These are phyloP conservation scores for Oryzias celebensis DNA, from an alignment of 2,113 vertebrate genomes.

Conservation along the genomic window DNA sequence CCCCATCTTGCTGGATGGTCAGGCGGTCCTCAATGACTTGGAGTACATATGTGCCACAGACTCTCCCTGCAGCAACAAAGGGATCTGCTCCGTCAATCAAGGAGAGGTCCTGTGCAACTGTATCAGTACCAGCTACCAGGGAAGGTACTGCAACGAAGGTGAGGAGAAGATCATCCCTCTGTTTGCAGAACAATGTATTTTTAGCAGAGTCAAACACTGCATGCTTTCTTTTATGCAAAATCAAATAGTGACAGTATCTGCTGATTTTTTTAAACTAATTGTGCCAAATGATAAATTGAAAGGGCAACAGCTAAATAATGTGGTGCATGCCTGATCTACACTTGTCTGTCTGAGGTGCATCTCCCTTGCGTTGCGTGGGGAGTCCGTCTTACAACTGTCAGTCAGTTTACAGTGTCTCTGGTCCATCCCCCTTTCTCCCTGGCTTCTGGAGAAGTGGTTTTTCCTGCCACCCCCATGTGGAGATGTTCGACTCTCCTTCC, in stretches of 20 bases:
- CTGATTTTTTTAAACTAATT: not conserved
- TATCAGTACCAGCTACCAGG: constrained; percentile 85
- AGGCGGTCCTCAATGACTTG: constrained; percentile 85
- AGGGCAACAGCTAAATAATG: too few relatives aligned
- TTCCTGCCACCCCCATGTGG: too few relatives aligned
- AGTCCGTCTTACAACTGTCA: too few relatives aligned
- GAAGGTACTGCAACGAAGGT: constrained; percentile 93
- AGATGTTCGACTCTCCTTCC: too few relatives aligned
- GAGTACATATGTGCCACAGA: constrained; percentile 84
- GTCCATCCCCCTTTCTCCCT: too few relatives aligned
- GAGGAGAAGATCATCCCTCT: constrained; percentile 52
- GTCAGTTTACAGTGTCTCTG: too few relatives aligned
- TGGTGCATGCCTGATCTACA: too few relatives aligned
- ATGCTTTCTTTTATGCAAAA: not conserved
- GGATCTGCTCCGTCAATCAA: constrained; percentile 84
- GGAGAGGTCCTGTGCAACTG: constrained; percentile 90
- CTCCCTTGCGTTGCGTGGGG: too few relatives aligned
- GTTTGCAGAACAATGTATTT: not conserved
- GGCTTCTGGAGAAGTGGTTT: too few relatives aligned
- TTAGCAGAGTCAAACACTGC: not conserved
- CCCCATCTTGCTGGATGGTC: constrained; percentile 84
- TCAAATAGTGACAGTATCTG: not conserved
- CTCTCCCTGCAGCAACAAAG: constrained; percentile 88
- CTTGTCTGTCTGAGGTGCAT: too few relatives aligned
- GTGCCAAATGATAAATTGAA: not conserved